A percentile compares a stretch with the other conserved stretches of the same genome.
Conservation (phyloP, 2,797 vertebrate species). For the Myiotriccus ornatus region DNA sequence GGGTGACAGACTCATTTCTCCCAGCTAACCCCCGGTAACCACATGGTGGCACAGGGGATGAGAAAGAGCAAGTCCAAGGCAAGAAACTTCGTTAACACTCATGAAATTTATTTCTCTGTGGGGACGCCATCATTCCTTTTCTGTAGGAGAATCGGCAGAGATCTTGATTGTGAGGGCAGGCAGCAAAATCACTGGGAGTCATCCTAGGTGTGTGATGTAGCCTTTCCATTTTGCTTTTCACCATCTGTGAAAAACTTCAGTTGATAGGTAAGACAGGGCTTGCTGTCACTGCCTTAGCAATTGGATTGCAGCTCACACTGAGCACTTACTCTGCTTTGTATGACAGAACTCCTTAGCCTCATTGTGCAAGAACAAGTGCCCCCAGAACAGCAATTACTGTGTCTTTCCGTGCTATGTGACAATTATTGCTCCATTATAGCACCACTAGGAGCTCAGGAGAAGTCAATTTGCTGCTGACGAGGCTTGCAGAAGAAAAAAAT, state of each 20-base stretch:
- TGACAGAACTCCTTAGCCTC: not conserved
- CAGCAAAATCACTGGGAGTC: not conserved
- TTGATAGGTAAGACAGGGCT: not conserved
- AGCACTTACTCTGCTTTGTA: not conserved
- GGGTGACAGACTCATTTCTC: not conserved
- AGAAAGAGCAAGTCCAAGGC: not conserved
- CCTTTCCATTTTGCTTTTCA: not conserved
- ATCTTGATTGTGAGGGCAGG: not conserved
- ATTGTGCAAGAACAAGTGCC: not conserved
- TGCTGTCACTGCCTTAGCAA: not conserved
- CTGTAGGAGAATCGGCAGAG: not conserved
- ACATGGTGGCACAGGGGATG: not conserved
- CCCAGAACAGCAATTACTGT: not conserved
- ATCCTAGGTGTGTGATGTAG: not conserved
- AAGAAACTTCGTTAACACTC: not conserved
- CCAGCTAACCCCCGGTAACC: not conserved
- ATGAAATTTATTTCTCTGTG: not conserved
- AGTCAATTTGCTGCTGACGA: not conserved
- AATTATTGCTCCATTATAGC: not conserved
- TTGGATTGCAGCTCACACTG: not conserved
- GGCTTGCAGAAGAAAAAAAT: not conserved
- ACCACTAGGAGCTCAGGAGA: not conserved
- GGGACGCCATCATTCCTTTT: not conserved
- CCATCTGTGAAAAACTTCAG: not conserved
- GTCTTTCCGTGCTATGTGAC: not conserved